Base-by-base conservation (phyloP, 2,113 vertebrate species). In the Galbula dea region DNA sequence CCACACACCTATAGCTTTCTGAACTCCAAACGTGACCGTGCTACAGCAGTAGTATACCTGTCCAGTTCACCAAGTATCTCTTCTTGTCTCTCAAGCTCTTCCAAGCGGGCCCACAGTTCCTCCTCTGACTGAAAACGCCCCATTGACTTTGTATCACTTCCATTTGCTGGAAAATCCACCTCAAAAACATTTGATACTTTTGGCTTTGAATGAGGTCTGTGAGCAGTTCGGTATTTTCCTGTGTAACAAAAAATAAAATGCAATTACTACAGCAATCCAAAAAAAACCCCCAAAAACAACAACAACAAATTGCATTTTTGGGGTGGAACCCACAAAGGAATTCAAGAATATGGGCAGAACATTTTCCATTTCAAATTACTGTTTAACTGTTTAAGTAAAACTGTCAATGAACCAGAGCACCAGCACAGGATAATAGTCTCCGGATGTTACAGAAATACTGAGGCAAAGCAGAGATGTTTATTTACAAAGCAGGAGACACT, bases 11-110 rank as follows among this genome's bases (percentile, higher is more conserved):
- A 10, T 0, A 41, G 23, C 26, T 30, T 73, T 45, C 24, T 45
- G 27, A 87, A 23, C 26, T 46, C 32, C 68, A 75, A 57, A 19
- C 15, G 27, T 34, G 43, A 39, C 32, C 7, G 55, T 39, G 67
- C 21, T 52, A 29, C 61, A 55, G 75, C 46, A 71, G 43, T 16
- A 58, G 52, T 41, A 10, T 97, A 99, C 99, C 98, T 98, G 63
- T 98, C 96, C 34, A 98, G 97, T 95, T 99, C 98, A 77, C 98
- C 98, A 77, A 98, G 98, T 9, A 98, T 92, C 57, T 98, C 98
- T 90, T 99, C 99, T 93, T 98, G 97, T 78, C 96, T 98, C 95
- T 99, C 99, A 0, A 99, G 98, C 86, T 99, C 99, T 94, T 99
- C 99, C 82, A 99, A 95, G 80, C 98, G 97, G 82, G 98, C 98